phyloP scores from a whole-genome alignment of 2,797 vertebrate genomes.

The Aeoliscus strigatus region DNA sequence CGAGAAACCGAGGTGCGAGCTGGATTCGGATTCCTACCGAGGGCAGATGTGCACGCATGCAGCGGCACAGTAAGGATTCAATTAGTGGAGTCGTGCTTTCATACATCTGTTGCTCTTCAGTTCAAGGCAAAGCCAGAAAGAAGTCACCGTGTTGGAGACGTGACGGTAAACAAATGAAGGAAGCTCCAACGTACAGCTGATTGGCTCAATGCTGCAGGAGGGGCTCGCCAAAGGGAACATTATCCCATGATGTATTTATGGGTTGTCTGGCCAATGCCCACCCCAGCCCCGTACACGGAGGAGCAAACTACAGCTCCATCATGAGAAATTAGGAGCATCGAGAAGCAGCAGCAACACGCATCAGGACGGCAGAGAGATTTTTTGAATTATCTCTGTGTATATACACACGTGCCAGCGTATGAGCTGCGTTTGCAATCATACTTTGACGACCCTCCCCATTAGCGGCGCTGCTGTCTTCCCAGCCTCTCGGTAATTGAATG shows the following conservation, averaged over 20 bases:
- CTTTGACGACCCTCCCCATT: slow-evolving; percentile 55
- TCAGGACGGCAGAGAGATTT: slow-evolving; percentile 22
- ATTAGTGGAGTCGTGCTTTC: slow-evolving; percentile 34
- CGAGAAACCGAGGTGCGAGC: no score
- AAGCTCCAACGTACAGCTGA: slow-evolving; percentile 14
- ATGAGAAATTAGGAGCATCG: slow-evolving; percentile 37
- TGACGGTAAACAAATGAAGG: slow-evolving; percentile 29
- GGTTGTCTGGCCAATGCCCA: slow-evolving; percentile 15
- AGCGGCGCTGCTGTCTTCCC: slow-evolving; percentile 51
- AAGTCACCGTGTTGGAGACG: slow-evolving; percentile 39
- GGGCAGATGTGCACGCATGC: slow-evolving; percentile 40
- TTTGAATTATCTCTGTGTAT: slow-evolving; percentile 35
- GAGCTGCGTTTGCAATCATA: slow-evolving; percentile 47
- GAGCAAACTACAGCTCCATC: slow-evolving; percentile 6
- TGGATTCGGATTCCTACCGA: no score
- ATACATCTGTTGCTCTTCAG: slow-evolving; percentile 28
- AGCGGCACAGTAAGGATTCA: slow-evolving; percentile 44
- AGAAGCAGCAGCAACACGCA: slow-evolving; percentile 44
- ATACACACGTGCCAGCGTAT: slow-evolving; percentile 27
- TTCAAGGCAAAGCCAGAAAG: slow-evolving; percentile 41
- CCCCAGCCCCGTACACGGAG: no score
- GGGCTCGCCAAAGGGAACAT: slow-evolving; percentile 19
- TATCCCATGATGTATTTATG: slow-evolving; percentile 28
- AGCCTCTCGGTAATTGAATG: slow-evolving; percentile 67
- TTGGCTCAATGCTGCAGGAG: no score